Base-by-base conservation (phyloP, 2,113 vertebrate species). In the Acanthisitta chloris region DNA sequence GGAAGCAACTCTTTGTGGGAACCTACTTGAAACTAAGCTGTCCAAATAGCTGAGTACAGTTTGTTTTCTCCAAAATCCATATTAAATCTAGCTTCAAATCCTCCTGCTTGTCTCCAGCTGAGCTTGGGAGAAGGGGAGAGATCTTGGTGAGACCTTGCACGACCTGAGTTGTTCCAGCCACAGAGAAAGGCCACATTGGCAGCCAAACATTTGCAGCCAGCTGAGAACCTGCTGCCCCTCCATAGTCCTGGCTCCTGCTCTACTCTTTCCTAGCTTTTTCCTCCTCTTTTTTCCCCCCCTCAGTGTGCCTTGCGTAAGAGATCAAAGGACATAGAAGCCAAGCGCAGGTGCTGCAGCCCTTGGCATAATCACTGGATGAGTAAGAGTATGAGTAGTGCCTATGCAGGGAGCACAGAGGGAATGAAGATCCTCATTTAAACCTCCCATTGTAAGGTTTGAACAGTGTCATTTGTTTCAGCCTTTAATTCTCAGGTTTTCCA, bases 111-210 rank as follows among this genome's bases (percentile, higher is more conserved):
- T 59, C 65, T 51, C 70, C 61, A 92, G 81, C 64, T 55, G 33
- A 21, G 23, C 34, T 13, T 72, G 90, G 82, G 52, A 88, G 66
- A 21, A 51, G 34, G 31, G 36, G 57, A 76, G 14, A n/a, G n/a
- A 48, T 58, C 66, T 57, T 13, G 17, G 28, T 26, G n/a, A 64
- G 55, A 84, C 42, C 43, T 40, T 2, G 7, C 0, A 0, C 17
- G 20, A 71, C 59, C 0, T n/a, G 0, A 61, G 42, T 15, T 38
- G 9, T 10, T 71, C 52, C 29, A 29, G 40, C 24, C 46, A 34
- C 0, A 0, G 26, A 29, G 29, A 81, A 81, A 72, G 34, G 88
- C n/a, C 61, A n/a, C 0, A 0, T 0, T 25, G 28, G 26, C 69
- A 86, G 64, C 59, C 52, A 76, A 88, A 90, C 7, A 54, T 58